phyloP scores from a whole-genome alignment of 2,888 invertebrate species.

The Tetragonisca angustula region DNA sequence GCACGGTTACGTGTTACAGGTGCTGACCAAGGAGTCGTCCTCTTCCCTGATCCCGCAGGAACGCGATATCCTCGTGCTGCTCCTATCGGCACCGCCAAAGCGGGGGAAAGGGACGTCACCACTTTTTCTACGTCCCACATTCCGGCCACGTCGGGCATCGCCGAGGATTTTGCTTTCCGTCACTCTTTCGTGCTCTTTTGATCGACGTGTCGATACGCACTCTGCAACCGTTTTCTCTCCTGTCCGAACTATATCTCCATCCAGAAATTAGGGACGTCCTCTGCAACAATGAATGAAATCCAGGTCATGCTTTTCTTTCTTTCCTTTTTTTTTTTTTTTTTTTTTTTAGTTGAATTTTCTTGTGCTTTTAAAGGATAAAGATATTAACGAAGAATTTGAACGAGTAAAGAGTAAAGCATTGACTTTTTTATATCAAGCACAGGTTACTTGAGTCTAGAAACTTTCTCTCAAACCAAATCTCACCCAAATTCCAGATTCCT shows the following conservation, averaged over 20 bases:
- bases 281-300: neutral
- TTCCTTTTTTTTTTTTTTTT: too few relatives aligned
- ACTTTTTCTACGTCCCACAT: conserved; percentile 78
- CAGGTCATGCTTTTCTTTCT: too few relatives aligned
- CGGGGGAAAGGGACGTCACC: conserved; percentile 63
- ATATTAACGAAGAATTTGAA: neutral
- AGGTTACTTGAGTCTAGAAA: neutral
- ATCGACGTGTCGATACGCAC: conserved; percentile 69
- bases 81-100: conserved; percentile 57
- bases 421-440: neutral
- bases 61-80: conserved; percentile 66
- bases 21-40: conserved; percentile 69
- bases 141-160: conserved; percentile 77
- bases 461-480: too few relatives aligned
- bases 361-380: neutral
- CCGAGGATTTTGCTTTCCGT: conserved; percentile 76
- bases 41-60: conserved; percentile 73
- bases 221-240: conserved; percentile 28
- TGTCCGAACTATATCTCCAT: conserved; percentile 50
- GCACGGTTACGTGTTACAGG: conserved; percentile 79
- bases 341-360: neutral
- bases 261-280: conserved; percentile 4
- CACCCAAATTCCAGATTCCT: too few relatives aligned
- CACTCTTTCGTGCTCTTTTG: conserved; percentile 68
- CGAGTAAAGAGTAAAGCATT: too few relatives aligned